Percentiles rank a stretch among this genome's conserved stretches.
These are phyloP conservation scores for Holothuria glaberrima DNA, from an alignment of 35 echinoderm and acorn worm genomes.

Conservation along the genomic window DNA sequence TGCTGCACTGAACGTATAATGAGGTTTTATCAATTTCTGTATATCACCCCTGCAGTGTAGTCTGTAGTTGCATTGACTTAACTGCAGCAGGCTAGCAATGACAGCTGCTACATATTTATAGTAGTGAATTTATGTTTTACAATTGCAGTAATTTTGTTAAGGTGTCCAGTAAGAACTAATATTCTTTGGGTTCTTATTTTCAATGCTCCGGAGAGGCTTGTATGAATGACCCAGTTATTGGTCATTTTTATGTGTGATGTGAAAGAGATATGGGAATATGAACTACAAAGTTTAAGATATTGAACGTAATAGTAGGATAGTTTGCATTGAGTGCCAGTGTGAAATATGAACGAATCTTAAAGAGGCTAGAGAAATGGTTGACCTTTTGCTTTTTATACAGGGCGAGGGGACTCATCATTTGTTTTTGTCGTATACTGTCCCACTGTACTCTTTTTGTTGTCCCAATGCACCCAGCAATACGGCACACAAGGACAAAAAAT, in stretches of 20 bases:
- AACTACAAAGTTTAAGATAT: not conserved
- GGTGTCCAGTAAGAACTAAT: not conserved
- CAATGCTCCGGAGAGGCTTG: not conserved
- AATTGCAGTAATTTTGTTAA: not conserved
- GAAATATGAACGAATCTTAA: too few species aligned
- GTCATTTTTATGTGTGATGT: too few species aligned
- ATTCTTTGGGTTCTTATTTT: not conserved
- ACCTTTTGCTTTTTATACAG: too few species aligned
- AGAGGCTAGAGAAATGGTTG: too few species aligned
- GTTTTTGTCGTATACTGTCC: too few species aligned
- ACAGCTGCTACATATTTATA: not conserved
- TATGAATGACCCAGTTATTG: too few species aligned
- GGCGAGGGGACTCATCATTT: too few species aligned
- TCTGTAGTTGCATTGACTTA: not conserved
- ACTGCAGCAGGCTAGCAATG: not conserved
- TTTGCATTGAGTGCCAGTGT: too few species aligned
- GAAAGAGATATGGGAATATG: not conserved
- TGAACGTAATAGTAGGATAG: not conserved
- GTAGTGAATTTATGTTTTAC: not conserved
- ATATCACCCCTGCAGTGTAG: not conserved
- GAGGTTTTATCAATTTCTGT: not conserved
- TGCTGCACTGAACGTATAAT: not conserved
- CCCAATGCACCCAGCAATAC: too few species aligned
- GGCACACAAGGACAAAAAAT: too few species aligned
- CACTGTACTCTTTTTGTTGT: too few species aligned